Evolutionary conservation across 2,888 invertebrate species (phyloP).

Genomic region (Lycocerus yunnanus): DNA sequence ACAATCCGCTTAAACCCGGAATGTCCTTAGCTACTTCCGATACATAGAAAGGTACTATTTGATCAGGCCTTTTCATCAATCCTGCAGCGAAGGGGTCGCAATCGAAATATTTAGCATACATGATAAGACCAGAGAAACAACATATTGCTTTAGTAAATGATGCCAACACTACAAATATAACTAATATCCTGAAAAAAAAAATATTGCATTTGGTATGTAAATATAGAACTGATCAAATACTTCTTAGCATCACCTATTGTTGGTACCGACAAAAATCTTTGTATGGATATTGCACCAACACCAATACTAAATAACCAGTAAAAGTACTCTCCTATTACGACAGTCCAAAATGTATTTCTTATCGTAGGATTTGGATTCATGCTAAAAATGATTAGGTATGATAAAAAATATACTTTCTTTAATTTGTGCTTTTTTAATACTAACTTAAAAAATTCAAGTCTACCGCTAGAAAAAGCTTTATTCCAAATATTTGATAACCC

Average conservation of each 20-base stretch:
- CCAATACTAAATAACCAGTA: constrained; percentile 61
- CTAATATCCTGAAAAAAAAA: constrained; percentile 3
- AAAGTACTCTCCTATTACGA: constrained; percentile 61
- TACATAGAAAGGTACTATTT: constrained; percentile 68
- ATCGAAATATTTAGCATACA: constrained; percentile 66
- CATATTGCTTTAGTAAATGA: constrained; percentile 7
- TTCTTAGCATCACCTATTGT: constrained; percentile 39
- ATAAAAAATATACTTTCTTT: not conserved
- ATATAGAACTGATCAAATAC: constrained; percentile 19
- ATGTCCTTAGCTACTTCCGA: constrained; percentile 59
- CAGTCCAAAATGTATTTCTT: constrained; percentile 65
- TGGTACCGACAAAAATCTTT: constrained; percentile 60
- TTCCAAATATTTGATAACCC: constrained; percentile 64
- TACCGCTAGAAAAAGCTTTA: constrained; percentile 57
- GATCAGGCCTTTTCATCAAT: constrained; percentile 60
- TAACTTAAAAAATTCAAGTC: constrained; percentile 67
- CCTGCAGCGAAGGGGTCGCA: constrained; percentile 67
- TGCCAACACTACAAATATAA: not conserved
- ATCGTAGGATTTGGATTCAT: constrained; percentile 64
- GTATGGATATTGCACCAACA: constrained; percentile 62
- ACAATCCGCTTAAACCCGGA: constrained; percentile 36
- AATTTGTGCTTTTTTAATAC: constrained; percentile 40
- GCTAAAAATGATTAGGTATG: constrained; percentile 54
- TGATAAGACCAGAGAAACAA: constrained; percentile 61
- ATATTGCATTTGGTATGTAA: not conserved